Conservation (phyloP, 2,113 vertebrate species). For the Microcebus jonahi region DNA sequence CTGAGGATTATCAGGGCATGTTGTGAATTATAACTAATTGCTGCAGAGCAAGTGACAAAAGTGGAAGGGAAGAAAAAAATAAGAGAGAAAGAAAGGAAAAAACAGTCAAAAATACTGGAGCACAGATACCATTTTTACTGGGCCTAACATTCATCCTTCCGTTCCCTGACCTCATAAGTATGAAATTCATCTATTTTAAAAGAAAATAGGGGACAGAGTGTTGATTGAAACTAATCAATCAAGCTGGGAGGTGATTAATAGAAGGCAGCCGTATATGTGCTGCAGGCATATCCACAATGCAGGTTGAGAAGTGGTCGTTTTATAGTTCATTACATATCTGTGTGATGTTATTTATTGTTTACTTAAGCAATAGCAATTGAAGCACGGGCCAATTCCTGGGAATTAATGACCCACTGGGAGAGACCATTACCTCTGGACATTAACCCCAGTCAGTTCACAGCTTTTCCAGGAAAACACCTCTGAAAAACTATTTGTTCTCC, state of each 20-base stretch:
- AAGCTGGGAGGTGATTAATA: slow-evolving; percentile 70
- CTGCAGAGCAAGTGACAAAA: background rate
- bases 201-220: slow-evolving; percentile 75
- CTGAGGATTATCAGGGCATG: background rate
- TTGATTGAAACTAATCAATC: slow-evolving; percentile 77
- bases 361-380: slow-evolving; percentile 69
- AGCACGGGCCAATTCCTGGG: slow-evolving; percentile 61
- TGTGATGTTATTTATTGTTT: slow-evolving; percentile 78
- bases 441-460: slow-evolving; percentile 63
- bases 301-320: slow-evolving; percentile 68
- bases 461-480: slow-evolving; percentile 60
- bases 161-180: slow-evolving; percentile 65
- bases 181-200: slow-evolving; percentile 79
- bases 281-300: slow-evolving; percentile 56
- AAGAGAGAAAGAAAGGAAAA: background rate
- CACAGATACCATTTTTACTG: background rate
- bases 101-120: background rate
- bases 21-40: background rate
- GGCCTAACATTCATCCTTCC: slow-evolving; percentile 44
- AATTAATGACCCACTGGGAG: slow-evolving; percentile 76
- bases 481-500: slow-evolving; percentile 57
- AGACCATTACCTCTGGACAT: slow-evolving; percentile 69
- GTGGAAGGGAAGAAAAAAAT: background rate
- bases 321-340: slow-evolving; percentile 73
- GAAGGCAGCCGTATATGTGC: slow-evolving; percentile 22